A percentile compares a stretch with the other conserved stretches of the same genome.
These are phyloP conservation scores for Lysiphlebus fabarum DNA, from an alignment of 1,140 invertebrate genomes.

Conservation along the genomic window DNA sequence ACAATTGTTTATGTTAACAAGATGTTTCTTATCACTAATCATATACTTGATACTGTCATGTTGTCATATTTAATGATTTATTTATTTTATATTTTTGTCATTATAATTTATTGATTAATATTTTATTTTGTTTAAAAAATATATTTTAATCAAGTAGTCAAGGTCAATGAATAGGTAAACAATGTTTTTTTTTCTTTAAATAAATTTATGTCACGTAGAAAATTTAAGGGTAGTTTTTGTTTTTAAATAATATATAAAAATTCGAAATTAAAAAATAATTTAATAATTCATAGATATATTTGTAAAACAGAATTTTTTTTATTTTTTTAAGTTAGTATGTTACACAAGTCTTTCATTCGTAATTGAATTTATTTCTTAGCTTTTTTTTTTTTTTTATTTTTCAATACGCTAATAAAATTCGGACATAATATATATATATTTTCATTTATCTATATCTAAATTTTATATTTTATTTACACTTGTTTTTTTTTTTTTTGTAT, in stretches of 20 bases:
- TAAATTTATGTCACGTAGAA: no score
- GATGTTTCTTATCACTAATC: background rate
- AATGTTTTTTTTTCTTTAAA: no score
- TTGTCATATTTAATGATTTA: no score
- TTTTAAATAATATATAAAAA: no score
- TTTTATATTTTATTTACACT: conserved; percentile 3
- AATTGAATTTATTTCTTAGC: background rate
- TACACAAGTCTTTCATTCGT: conserved; percentile 19
- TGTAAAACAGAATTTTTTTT: conserved; percentile 43
- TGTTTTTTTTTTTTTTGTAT: background rate
- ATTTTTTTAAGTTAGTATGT: conserved; percentile 31
- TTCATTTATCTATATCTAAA: background rate
- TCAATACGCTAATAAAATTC: conserved; percentile 11
- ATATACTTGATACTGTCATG: no score
- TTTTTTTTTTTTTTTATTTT: no score
- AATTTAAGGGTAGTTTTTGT: no score
- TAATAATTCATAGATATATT: no score
- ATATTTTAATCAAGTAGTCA: background rate
- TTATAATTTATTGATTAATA: background rate
- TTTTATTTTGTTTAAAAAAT: no score
- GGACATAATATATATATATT: background rate
- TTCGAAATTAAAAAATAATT: no score
- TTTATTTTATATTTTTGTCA: background rate
- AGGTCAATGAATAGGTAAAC: conserved; percentile 28
- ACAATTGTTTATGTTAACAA: background rate